These are phyloP conservation scores for Drosophila sordidula DNA, from an alignment of 2,888 invertebrate genomes.

Conservation along the genomic window DNA sequence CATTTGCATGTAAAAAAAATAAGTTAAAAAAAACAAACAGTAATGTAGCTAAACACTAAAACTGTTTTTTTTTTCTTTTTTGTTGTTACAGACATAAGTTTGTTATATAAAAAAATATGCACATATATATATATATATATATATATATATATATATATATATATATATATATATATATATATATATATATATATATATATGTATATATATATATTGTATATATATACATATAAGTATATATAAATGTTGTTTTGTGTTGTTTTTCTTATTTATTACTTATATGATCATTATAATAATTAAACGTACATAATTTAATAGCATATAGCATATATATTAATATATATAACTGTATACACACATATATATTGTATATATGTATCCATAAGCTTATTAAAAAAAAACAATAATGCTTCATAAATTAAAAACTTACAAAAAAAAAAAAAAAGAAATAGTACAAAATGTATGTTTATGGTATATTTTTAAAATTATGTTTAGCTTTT, in stretches of 20 bases:
- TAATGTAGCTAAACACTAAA: conserved; percentile 74
- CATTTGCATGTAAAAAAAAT: conserved; percentile 59
- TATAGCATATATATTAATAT: conserved; percentile 22
- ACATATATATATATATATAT: conserved; percentile 42
- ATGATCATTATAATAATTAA: conserved; percentile 49
- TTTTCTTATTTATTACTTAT: conserved; percentile 32
- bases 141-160: conserved; percentile 10
- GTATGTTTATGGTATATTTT: conserved; percentile 19
- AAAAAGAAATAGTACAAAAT: conserved; percentile 50
- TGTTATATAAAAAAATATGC: conserved; percentile 72
- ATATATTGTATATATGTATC: conserved; percentile 10
- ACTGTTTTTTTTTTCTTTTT: conserved; percentile 28
- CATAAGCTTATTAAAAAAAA: conserved; percentile 33
- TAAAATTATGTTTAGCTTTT: conserved; percentile 28
- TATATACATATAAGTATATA: conserved; percentile 16
- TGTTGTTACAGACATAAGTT: conserved; percentile 57
- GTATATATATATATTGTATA: conserved; percentile 16
- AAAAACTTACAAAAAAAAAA: conserved; percentile 55
- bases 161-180: conserved; percentile 17
- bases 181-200: conserved; percentile 40
- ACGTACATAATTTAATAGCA: conserved; percentile 59
- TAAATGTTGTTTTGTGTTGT: conserved; percentile 12
- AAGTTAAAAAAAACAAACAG: conserved; percentile 67
- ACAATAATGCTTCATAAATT: conserved; percentile 52
- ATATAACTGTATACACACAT: conserved; percentile 4